Evolutionary conservation across 2,888 invertebrate genomes (phyloP).

Genomic region (Ptycholaimellus sp.): DNA sequence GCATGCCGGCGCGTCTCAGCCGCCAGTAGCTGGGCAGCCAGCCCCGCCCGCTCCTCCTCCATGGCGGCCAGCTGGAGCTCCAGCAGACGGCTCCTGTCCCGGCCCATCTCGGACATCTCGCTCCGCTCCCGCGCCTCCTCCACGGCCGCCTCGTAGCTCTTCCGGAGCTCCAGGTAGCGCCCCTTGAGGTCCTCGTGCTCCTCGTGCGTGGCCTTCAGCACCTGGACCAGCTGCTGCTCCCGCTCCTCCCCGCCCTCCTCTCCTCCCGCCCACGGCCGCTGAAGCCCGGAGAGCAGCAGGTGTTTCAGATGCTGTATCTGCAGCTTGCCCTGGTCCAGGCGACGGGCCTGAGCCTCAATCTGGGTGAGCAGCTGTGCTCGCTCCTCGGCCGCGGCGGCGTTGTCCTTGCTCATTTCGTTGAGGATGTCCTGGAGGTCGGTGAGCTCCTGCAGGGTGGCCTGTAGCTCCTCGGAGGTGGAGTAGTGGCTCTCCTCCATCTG

Average conservation of each 20-base stretch:
- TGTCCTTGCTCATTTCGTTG: conserved; percentile 60
- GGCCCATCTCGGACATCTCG: conserved; percentile 1
- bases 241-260: neutral
- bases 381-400: conserved; percentile 61
- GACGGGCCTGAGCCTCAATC: conserved; percentile 23
- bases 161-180: conserved; percentile 2
- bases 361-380: conserved; percentile 41
- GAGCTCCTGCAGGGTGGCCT: conserved; percentile 72
- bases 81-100: conserved; percentile 2
- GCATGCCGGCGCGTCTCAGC: conserved; percentile 3
- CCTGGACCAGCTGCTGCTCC: conserved; percentile 39
- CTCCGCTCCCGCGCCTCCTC: conserved; percentile 3
- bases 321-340: conserved; percentile 52
- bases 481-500: conserved; percentile 76
- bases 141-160: neutral
- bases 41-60: neutral
- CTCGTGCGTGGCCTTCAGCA: conserved; percentile 41
- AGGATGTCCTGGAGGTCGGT: conserved; percentile 55
- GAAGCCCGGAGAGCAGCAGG: conserved; percentile 31
- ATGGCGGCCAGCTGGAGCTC: too few relatives aligned
- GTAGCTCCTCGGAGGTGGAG: conserved; percentile 63
- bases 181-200: conserved; percentile 6
- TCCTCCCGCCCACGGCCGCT: neutral
- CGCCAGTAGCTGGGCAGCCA: neutral
- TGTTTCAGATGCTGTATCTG: conserved; percentile 62